Conservation (phyloP, 1,140 invertebrate genomes). For the Apis dorsata region DNA sequence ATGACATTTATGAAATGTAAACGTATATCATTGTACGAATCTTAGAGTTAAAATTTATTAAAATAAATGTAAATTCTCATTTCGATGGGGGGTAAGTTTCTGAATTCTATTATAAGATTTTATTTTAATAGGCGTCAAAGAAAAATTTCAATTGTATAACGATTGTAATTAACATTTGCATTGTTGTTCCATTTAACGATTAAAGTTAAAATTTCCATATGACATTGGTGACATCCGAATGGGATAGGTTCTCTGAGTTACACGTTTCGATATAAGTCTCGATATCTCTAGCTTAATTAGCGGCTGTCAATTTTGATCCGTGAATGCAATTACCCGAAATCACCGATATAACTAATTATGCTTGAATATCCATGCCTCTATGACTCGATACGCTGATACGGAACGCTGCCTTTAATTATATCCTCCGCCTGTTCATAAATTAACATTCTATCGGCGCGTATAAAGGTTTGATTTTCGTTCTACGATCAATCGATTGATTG, state of each 20-base stretch:
- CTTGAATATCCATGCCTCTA: slow-evolving; percentile 62
- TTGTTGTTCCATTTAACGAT: no score
- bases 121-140: no score
- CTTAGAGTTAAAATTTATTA: no score
- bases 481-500: neutral
- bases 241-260: neutral
- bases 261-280: neutral
- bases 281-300: slow-evolving; percentile 18
- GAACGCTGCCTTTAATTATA: slow-evolving; percentile 65
- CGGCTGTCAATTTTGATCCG: slow-evolving; percentile 43
- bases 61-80: no score
- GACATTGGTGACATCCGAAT: neutral
- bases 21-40: no score
- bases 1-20: no score
- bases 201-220: neutral
- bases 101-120: no score
- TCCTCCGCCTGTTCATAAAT: slow-evolving; percentile 55
- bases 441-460: slow-evolving; percentile 47
- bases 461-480: slow-evolving; percentile 36
- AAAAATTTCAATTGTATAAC: no score
- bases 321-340: slow-evolving; percentile 62
- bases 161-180: no score
- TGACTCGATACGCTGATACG: slow-evolving; percentile 53
- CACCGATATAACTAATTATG: slow-evolving; percentile 64
- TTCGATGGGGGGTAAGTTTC: no score